Base-by-base conservation (phyloP, 2,797 vertebrate species). In the Natrix natrix region DNA sequence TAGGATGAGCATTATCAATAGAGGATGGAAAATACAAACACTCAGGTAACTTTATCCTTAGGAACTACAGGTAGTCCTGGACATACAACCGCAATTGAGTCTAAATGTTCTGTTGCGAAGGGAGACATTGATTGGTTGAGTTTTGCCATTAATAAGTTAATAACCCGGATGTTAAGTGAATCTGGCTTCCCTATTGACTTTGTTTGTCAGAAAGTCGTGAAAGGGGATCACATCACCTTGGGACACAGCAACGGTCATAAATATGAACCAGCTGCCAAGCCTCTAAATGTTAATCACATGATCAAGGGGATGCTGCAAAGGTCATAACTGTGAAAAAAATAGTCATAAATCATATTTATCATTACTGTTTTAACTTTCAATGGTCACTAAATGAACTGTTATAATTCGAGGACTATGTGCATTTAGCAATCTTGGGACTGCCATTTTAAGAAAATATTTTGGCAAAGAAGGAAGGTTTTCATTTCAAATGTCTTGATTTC, bases 151-250 rank as follows among this genome's bases (percentile, higher is more conserved):
- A 4, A 43, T 43, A 43, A 43, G 43, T 43, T 43, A 43, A 43
- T 43, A 43, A 43, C 43, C 43, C 43, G 2, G 43, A 43, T 43
- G 43, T 66, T 66, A 66, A 66, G 61, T 66, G 28, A 28, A 66
- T 66, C 4, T 5, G 61, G 4, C 61, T n/a, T 66, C 61, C 12
- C 12, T 12, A n/a, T 66, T 66, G 61, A 66, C 26, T 66, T 66
- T 66, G 26, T 26, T n/a, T 66, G 28, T 66, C 26, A 66, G 28
- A n/a, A 13, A 11, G 11, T 13, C 1, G 0, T 0, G 0, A n/a
- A 63, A 66, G 61, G 26, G 4, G 28, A 66, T 66, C 61, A 28
- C 59, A 60, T 60, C 20, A 24, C 22, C 22, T 8, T 2, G 22
- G 59, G 59, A 24, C 59, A 60, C 61, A n/a, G 26, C 28, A 28